Base-by-base conservation (phyloP, 2,797 vertebrate genomes). In the Poeciliopsis presidionis region DNA sequence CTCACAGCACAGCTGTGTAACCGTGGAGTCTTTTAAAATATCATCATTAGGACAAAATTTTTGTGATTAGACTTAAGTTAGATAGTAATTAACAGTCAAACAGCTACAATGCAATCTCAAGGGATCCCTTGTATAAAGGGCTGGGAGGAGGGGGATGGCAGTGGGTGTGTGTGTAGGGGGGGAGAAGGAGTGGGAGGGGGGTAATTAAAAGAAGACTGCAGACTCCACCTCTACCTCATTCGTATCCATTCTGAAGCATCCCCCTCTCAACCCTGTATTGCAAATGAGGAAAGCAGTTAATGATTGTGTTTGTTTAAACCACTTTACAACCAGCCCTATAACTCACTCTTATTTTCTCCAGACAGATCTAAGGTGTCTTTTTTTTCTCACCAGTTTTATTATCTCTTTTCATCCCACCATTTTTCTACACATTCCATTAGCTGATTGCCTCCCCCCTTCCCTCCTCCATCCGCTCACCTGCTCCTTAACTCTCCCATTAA, bases 191-290 rank as follows among this genome's bases (percentile, higher is more conserved):
- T 0, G 4, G n/a, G 55, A 28, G 28, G n/a, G n/a, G 80, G 79
- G 89, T 94, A 94, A 94, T 95, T 95, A 95, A 94, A 94, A 92
- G 87, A 91, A 91, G 93, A 91, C 91, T 87, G 88, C 82, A 88
- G 76, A 86, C 90, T 82, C 43, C 81, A 81, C 71, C 72, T 83
- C 81, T 70, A 65, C n/a, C 78, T 78, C 53, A 67, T 70, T 73
- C 72, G 67, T 51, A n/a, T 78, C 51, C 73, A 53, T 84, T 76
- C 67, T 55, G 0, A 72, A 80, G 55, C 72, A 53, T 77, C 72
- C 53, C 77, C 71, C 67, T 78, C 78, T 75, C 67, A 39, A 80
- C 81, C 81, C 84, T 82, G 61, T 81, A 88, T 87, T 84, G 86
- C 85, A 92, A 88, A 91, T 84, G 81, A 91, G 89, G 85, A 93